Conservation (phyloP, 2,797 vertebrate genomes). For the Lagorchestes hirsutus region DNA sequence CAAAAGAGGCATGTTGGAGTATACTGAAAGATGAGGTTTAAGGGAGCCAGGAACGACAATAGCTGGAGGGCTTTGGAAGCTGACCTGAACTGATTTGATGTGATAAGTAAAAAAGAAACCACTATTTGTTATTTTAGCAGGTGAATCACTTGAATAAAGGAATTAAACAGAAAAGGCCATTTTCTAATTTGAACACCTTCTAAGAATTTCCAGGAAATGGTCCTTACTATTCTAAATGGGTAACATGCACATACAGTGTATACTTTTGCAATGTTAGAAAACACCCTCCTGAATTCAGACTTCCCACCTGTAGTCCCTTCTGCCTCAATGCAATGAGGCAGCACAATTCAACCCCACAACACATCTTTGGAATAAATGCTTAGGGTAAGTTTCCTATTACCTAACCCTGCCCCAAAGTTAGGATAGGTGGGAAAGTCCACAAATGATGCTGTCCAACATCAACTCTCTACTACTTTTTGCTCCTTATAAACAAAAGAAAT, state of each 20-base stretch:
- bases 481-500: constrained; percentile 30
- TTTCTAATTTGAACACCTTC: constrained; percentile 58
- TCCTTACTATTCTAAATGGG: constrained; percentile 35
- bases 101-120: constrained; percentile 24
- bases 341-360: not conserved
- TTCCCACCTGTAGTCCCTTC: constrained; percentile 20
- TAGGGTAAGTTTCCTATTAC: constrained; percentile 13
- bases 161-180: constrained; percentile 46
- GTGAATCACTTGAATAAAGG: constrained; percentile 42
- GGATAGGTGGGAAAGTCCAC: not conserved
- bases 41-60: not conserved
- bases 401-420: constrained; percentile 24
- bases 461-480: not conserved
- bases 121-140: constrained; percentile 3
- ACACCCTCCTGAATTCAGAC: constrained; percentile 22
- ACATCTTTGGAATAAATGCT: constrained; percentile 44
- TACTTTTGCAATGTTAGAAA: constrained; percentile 21
- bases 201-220: constrained; percentile 41
- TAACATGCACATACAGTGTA: not conserved
- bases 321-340: not conserved
- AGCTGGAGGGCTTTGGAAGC: not conserved
- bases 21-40: constrained; percentile 9
- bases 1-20: not conserved
- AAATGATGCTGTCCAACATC: not conserved
- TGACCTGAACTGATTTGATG: constrained; percentile 28